Evolutionary conservation across 64 coral and sea anemone genomes (phyloP), one percentile per base, ranked within the genome.

Genomic region (Porites lutea): DNA sequence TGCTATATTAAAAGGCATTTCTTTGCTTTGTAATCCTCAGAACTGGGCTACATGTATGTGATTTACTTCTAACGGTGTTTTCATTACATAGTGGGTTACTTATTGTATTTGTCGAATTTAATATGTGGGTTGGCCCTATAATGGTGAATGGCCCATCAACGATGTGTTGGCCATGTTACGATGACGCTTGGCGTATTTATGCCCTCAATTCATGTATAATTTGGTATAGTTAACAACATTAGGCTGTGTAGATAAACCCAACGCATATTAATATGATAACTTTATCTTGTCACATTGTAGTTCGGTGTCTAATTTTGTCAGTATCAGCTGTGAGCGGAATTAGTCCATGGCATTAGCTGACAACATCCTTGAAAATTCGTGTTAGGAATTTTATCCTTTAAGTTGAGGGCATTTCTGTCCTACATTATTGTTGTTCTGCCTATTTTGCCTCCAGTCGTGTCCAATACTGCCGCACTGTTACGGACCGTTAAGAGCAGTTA

Each of bases 281-380:
- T n/a, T 5, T 21, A 23, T 71, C 68, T 71, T 71, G 23, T 21
- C 68, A 71, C 68, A n/a, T 23, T 71, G 19, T 71, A 23, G 2
- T 5, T 19, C 23, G 2, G 27, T 71, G 9, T 71, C 7, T 21
- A n/a, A 21, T 23, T 71, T 21, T 71, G 65, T 67, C 65, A 67
- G 65, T 67, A 71, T 71, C 68, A 71, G 68, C 68, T 71, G 68
- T 71, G 68, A 66, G 11, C 27, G 27, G 27, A 0, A 71, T 71
- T 71, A 71, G 9, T 71, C 68, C 68, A 71, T 71, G 68, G 68
- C 68, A 19, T 71, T 71, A 71, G 27, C 68, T 71, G 20, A 71
- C 68, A 19, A 23, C 68, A n/a, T 71, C 0, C 8, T 21, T n/a
- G 2, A 23, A 55, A 71, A 3, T 71, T 71, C 27, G 68, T 71